phyloP scores from a whole-genome alignment of 2,113 vertebrate species.

The Scatophagus argus region DNA sequence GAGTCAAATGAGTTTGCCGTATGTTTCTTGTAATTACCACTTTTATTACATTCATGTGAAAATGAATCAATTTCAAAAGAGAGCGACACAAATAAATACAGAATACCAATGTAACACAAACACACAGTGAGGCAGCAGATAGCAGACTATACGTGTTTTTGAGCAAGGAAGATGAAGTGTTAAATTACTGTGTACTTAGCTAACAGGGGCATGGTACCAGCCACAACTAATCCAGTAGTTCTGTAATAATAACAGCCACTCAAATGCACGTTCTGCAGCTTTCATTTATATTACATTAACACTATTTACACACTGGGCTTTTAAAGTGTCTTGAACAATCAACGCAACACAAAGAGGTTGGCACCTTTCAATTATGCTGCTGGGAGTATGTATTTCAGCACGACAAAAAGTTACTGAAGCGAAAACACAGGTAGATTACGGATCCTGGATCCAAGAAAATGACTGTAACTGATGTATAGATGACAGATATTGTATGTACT shows the following conservation, averaged over 20 bases:
- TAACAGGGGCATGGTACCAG: constrained; percentile 36
- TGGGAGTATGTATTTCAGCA: constrained; percentile 20
- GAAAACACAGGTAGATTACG: neutral
- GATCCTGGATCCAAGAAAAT: constrained; percentile 11
- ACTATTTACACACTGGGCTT: constrained; percentile 30
- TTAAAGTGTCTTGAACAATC: constrained; percentile 31
- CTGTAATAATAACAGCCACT: constrained; percentile 38
- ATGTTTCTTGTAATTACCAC: neutral
- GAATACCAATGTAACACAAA: neutral
- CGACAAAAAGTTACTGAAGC: constrained; percentile 15
- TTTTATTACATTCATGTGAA: neutral
- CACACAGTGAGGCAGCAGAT: neutral
- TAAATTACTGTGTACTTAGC: constrained; percentile 44
- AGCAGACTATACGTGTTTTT: constrained; percentile 12
- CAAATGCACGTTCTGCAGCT: constrained; percentile 24
- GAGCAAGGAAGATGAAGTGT: constrained; percentile 42
- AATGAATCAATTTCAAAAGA: neutral
- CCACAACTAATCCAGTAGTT: constrained; percentile 57
- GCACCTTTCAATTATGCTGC: neutral
- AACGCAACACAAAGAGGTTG: neutral
- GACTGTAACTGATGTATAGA: constrained; percentile 31
- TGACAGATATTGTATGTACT: constrained; percentile 13
- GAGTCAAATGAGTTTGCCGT: neutral
- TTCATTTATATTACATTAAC: constrained; percentile 54
- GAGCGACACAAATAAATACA: neutral